A percentile compares a stretch with the other conserved stretches of the same genome.
Conservation (phyloP, 2,113 vertebrate species). For the Athene noctua region DNA sequence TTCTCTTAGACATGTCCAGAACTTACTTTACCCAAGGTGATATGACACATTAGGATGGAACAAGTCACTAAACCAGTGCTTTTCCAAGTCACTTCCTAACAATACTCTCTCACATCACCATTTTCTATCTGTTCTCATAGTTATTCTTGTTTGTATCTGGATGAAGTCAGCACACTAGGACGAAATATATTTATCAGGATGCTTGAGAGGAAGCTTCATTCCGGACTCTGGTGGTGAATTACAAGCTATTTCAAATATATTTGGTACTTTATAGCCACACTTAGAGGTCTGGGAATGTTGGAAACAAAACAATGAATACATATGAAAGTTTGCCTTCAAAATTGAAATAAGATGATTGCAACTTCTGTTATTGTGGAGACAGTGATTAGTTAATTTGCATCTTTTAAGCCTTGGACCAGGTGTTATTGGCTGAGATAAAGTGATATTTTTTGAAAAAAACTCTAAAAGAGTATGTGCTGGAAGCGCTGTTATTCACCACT, state of each 20-base stretch:
- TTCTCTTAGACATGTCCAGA: neutral
- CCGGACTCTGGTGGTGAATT: neutral
- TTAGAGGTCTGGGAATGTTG: neutral
- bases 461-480: neutral
- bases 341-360: neutral
- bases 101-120: neutral
- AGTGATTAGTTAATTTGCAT: neutral
- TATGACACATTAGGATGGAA: neutral
- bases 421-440: neutral
- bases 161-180: neutral
- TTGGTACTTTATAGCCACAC: neutral
- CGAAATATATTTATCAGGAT: neutral
- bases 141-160: neutral
- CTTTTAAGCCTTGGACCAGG: neutral
- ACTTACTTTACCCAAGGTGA: neutral
- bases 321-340: neutral
- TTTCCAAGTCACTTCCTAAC: neutral
- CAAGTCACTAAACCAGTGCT: neutral
- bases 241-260: neutral
- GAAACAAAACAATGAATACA: neutral
- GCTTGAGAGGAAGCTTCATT: neutral
- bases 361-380: neutral
- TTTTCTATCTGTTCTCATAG: neutral
- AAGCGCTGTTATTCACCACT: neutral
- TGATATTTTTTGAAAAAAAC: neutral